These are phyloP conservation scores for Synodontis membranacea DNA, from an alignment of 2,113 vertebrate species.

Conservation along the genomic window DNA sequence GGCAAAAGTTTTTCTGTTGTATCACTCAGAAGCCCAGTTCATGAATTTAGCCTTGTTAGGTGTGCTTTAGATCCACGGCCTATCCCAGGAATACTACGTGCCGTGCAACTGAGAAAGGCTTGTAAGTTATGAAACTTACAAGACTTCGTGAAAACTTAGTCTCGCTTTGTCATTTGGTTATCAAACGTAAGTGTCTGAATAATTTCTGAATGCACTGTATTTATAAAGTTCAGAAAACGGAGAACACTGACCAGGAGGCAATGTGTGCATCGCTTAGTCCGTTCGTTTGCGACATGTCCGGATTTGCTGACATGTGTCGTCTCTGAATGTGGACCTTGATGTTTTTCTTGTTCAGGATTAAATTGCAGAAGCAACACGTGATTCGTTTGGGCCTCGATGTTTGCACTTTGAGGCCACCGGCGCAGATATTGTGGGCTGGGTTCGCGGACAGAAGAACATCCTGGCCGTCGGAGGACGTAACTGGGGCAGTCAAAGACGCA, in stretches of 20 bases:
- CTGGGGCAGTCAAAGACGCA: not conserved
- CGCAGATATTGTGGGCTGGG: not conserved
- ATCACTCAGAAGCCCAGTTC: not conserved
- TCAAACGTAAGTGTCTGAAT: not conserved
- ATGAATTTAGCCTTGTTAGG: not conserved
- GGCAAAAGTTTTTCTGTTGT: not conserved
- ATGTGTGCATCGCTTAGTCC: not conserved
- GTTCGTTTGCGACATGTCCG: not conserved
- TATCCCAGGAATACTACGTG: not conserved
- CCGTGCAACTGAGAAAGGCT: not conserved
- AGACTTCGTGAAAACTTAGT: not conserved
- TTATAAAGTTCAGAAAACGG: not conserved
- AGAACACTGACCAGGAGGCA: conserved; percentile 1
- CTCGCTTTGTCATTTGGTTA: too few relatives aligned
- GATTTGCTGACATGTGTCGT: not conserved
- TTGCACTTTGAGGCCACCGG: not conserved
- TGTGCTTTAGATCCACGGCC: not conserved
- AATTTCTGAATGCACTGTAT: not conserved
- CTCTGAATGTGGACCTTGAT: conserved; percentile 5
- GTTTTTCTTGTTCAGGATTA: conserved; percentile 20
- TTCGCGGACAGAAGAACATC: not conserved
- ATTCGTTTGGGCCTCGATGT: not conserved
- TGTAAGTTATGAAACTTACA: not conserved
- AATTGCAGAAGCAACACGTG: conserved; percentile 12
- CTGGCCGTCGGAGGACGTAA: not conserved